Evolutionary conservation across 2,797 vertebrate genomes (phyloP).

Genomic region (Phylloscopus collybita): DNA sequence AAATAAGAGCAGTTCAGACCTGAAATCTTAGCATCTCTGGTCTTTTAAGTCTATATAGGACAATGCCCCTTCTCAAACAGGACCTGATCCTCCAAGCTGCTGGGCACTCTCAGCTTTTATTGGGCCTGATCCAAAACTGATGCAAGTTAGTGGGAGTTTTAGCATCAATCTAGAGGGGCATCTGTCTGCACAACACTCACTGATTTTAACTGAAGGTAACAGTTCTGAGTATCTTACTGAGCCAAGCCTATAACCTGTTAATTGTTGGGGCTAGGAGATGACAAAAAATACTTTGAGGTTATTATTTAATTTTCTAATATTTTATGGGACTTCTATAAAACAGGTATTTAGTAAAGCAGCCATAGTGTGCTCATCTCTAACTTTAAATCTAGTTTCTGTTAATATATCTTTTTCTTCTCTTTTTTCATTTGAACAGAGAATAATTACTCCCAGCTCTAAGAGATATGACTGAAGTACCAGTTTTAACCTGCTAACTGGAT

Average conservation of each 20-base stretch:
- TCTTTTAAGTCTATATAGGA: background rate
- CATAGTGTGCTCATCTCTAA: background rate
- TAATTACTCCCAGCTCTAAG: constrained; percentile 60
- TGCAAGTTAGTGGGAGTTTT: background rate
- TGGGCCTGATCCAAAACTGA: constrained; percentile 1
- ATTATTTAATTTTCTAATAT: background rate
- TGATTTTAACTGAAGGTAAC: background rate
- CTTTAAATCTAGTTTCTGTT: constrained; percentile 5
- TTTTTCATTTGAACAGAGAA: constrained; percentile 56
- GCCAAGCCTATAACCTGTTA: background rate
- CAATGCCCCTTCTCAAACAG: background rate
- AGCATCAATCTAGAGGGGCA: background rate
- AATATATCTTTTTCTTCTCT: constrained; percentile 5
- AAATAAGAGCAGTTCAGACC: background rate
- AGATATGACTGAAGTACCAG: constrained; percentile 66
- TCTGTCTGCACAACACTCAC: background rate
- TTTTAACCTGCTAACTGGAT: constrained; percentile 72
- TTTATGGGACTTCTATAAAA: background rate
- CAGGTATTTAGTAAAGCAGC: background rate
- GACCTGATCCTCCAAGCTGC: background rate
- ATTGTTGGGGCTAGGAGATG: background rate
- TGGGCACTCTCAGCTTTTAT: background rate
- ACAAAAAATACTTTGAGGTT: background rate
- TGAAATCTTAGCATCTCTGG: background rate
- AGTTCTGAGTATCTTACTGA: background rate